Percentiles rank a stretch among this genome's conserved stretches.
Evolutionary conservation across 2,888 invertebrate genomes (phyloP).

Genomic region (Nesidiocoris tenuis): DNA sequence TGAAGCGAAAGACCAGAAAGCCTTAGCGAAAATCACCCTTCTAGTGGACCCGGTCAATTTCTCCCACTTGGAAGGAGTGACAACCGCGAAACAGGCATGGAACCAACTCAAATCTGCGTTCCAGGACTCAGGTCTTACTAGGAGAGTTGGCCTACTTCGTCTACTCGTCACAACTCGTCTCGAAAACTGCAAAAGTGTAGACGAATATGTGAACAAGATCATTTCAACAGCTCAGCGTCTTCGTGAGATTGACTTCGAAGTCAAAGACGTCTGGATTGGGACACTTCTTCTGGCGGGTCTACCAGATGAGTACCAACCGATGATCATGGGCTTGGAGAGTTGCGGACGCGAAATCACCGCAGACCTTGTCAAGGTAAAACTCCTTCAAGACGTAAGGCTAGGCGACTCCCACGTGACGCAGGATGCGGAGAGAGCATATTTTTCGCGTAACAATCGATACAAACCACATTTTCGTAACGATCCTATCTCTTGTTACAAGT

Average conservation of each 20-base stretch:
- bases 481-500: background rate
- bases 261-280: conserved; percentile 32
- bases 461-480: background rate
- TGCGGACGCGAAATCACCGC: conserved; percentile 9
- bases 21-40: conserved; percentile 36
- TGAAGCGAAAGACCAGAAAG: conserved; percentile 5
- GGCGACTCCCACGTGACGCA: background rate
- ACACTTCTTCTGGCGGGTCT: conserved; percentile 29
- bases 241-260: conserved; percentile 19
- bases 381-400: conserved; percentile 27
- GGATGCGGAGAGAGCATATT: background rate
- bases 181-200: conserved; percentile 8
- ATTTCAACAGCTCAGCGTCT: conserved; percentile 24
- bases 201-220: conserved; percentile 29
- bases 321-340: conserved; percentile 36
- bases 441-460: background rate
- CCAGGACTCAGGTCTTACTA: conserved; percentile 30
- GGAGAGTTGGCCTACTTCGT: conserved; percentile 25
- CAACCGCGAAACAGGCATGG: conserved; percentile 1
- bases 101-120: conserved; percentile 20
- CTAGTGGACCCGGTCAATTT: conserved; percentile 1
- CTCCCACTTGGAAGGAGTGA: conserved; percentile 6
- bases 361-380: conserved; percentile 32
- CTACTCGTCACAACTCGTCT: conserved; percentile 17
- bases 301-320: conserved; percentile 25